Evolutionary conservation across 2,797 vertebrate species (phyloP).

Genomic region (Trichosurus vulpecula): DNA sequence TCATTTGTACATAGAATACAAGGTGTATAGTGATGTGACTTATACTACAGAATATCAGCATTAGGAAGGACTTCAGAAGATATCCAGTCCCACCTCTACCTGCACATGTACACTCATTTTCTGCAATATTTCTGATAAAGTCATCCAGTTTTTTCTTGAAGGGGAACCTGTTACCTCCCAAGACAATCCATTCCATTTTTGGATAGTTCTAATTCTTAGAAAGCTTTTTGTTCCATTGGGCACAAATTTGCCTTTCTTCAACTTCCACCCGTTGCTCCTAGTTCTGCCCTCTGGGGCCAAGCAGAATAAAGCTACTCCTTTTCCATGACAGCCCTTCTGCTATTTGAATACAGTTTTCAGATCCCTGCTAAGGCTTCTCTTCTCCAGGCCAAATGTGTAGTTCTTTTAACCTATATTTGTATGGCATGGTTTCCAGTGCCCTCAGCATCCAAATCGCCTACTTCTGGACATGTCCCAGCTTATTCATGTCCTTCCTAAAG

Average conservation of each 20-base stretch:
- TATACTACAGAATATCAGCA: slow-evolving; percentile 85
- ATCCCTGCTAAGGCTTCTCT: background rate
- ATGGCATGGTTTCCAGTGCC: background rate
- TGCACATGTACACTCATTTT: background rate
- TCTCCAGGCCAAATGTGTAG: background rate
- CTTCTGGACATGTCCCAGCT: background rate
- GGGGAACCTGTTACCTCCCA: background rate
- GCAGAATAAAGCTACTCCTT: background rate
- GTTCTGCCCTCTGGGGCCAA: background rate
- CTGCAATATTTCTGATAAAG: background rate
- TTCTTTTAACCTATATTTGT: background rate
- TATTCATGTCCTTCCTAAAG: background rate
- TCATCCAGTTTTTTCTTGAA: background rate
- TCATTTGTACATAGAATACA: background rate
- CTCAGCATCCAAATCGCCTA: background rate
- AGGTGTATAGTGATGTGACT: background rate
- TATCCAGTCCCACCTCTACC: background rate
- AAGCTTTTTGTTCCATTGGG: background rate
- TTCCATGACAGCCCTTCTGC: background rate
- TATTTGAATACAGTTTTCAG: background rate
- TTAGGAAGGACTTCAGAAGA: background rate
- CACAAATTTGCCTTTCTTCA: background rate
- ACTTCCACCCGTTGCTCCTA: background rate
- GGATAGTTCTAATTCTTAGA: background rate
- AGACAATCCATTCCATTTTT: background rate